phyloP scores from a whole-genome alignment of 2,797 vertebrate species.

The Eulemur coronatus region DNA sequence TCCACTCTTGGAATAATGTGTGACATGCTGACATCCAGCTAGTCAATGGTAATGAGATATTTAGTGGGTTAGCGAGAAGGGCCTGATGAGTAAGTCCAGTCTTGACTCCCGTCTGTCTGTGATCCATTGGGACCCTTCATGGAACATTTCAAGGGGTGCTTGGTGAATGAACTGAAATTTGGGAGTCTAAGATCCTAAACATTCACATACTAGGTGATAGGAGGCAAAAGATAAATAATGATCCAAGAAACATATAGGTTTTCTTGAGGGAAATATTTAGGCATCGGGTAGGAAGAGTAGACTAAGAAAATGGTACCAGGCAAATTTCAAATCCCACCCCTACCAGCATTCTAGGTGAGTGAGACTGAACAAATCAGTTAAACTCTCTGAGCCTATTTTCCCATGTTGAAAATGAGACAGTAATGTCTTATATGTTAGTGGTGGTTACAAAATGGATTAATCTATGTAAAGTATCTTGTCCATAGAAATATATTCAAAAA shows the following conservation, averaged over 20 bases:
- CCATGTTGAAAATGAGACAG: neutral
- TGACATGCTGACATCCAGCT: conserved; percentile 74
- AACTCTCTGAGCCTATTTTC: neutral
- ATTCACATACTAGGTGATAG: neutral
- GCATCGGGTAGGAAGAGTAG: neutral
- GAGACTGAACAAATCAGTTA: neutral
- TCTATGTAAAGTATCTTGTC: neutral
- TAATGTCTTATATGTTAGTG: neutral
- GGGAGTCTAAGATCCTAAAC: neutral
- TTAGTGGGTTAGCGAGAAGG: conserved; percentile 61
- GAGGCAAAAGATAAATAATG: neutral
- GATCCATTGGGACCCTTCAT: neutral
- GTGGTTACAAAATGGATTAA: neutral
- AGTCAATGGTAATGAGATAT: conserved; percentile 77
- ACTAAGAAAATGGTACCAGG: neutral
- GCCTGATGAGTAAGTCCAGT: conserved; percentile 42
- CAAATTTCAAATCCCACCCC: neutral
- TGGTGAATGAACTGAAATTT: neutral
- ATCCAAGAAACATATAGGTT: neutral
- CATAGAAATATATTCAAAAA: neutral
- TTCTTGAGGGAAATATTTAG: neutral
- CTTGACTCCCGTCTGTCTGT: neutral
- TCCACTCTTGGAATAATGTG: conserved; percentile 69
- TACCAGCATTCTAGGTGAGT: neutral
- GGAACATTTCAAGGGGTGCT: neutral